Evolutionary conservation across 2,888 invertebrate species (phyloP).

Genomic region (Thera obeliscata): DNA sequence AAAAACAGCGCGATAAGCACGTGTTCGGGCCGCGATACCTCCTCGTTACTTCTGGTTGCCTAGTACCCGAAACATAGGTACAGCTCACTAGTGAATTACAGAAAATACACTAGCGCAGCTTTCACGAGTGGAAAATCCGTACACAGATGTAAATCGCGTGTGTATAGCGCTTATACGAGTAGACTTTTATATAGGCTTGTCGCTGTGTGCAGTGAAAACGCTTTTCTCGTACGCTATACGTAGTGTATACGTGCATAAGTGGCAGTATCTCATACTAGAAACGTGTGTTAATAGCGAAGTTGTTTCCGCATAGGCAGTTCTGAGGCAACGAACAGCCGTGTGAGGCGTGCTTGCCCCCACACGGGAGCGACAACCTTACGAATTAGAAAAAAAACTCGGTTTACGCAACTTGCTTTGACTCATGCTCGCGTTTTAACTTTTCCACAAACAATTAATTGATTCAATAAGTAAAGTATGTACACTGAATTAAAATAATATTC

Average conservation of each 20-base stretch:
- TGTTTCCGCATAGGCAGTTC: constrained; percentile 82
- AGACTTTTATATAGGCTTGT: constrained; percentile 18
- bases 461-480: neutral
- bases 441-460: constrained; percentile 12
- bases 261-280: constrained; percentile 81
- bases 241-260: constrained; percentile 68
- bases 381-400: constrained; percentile 77
- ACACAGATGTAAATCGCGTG: constrained; percentile 64
- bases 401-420: constrained; percentile 61
- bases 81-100: constrained; percentile 74
- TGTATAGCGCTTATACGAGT: constrained; percentile 57
- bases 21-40: constrained; percentile 50
- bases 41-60: constrained; percentile 58
- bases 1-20: constrained; percentile 47
- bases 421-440: constrained; percentile 48
- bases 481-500: too few species aligned
- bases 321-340: constrained; percentile 74
- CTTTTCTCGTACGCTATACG: constrained; percentile 64
- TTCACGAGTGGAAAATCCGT: constrained; percentile 69
- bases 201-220: constrained; percentile 70
- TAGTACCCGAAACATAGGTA: constrained; percentile 73
- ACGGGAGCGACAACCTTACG: constrained; percentile 82
- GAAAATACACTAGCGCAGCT: constrained; percentile 65
- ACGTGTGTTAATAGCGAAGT: constrained; percentile 82
- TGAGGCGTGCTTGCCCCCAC: constrained; percentile 73